phyloP scores from a whole-genome alignment of 37 sponge, comb jelly and placozoan species.

The Theonella swinhoei region DNA sequence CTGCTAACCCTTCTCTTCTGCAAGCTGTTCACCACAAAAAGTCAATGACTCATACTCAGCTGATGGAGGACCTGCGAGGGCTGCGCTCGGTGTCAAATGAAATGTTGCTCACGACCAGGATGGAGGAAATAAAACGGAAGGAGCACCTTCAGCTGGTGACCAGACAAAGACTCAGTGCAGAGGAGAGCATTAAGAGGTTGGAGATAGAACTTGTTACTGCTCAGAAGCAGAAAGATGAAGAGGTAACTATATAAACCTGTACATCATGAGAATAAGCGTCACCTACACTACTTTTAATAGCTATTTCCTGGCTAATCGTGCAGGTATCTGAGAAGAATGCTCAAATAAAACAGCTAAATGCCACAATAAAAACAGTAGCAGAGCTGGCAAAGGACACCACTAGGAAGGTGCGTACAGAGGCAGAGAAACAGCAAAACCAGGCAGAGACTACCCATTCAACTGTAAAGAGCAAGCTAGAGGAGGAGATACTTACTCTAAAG shows the following conservation, averaged over 20 bases:
- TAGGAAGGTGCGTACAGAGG: conserved; percentile 61
- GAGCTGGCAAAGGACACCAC: conserved; percentile 77
- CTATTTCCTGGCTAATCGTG: neutral
- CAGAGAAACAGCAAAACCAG: conserved; percentile 57
- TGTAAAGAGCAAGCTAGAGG: conserved; percentile 38
- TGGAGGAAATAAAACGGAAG: conserved; percentile 77
- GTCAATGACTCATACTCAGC: neutral
- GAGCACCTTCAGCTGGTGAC: conserved; percentile 56
- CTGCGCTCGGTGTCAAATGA: conserved; percentile 67
- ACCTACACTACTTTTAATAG: neutral
- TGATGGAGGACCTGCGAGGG: conserved; percentile 17
- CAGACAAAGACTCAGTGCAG: conserved; percentile 53
- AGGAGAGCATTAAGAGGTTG: conserved; percentile 65
- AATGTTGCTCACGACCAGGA: conserved; percentile 76
- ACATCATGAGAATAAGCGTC: neutral
- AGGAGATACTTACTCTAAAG: conserved; percentile 62
- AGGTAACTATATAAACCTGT: conserved; percentile 35
- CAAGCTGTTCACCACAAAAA: conserved; percentile 19
- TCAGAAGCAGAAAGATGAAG: conserved; percentile 42
- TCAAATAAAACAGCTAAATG: conserved; percentile 65
- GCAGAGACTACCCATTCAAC: conserved; percentile 45
- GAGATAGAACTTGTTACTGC: conserved; percentile 75
- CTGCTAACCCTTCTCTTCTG: conserved; percentile 54
- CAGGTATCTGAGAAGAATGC: conserved; percentile 54
- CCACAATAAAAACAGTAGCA: conserved; percentile 66